Evolutionary conservation across 37 sponge, comb jelly and placozoan species (phyloP).

Genomic region (Tethya wilhelma): DNA sequence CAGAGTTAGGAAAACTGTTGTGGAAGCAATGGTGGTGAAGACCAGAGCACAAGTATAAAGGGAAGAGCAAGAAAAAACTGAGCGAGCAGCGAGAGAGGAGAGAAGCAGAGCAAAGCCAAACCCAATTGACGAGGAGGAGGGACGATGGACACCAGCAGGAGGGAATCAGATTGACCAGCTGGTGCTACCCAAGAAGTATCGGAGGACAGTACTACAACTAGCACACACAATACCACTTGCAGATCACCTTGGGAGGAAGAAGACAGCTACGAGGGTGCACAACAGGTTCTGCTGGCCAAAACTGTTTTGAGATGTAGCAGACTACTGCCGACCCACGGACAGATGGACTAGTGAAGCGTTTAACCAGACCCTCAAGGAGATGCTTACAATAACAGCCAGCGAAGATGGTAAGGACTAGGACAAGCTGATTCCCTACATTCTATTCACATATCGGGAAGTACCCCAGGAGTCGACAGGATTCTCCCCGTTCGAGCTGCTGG

Average conservation of each 20-base stretch:
- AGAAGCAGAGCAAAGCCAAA: neutral
- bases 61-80: neutral
- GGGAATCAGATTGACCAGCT: constrained; percentile 37
- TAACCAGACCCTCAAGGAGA: constrained; percentile 45
- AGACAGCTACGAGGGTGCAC: constrained; percentile 53
- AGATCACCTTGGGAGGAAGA: constrained; percentile 62
- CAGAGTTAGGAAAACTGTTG: neutral
- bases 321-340: constrained; percentile 56
- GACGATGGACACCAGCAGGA: constrained; percentile 16
- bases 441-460: constrained; percentile 65
- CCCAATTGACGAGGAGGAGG: neutral
- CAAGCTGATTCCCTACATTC: constrained; percentile 33
- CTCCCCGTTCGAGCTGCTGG: constrained; percentile 53
- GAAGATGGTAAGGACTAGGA: constrained; percentile 57
- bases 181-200: constrained; percentile 42
- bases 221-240: too few species aligned
- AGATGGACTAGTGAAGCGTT: constrained; percentile 42
- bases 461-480: constrained; percentile 40
- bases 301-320: constrained; percentile 37
- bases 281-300: too few species aligned
- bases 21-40: neutral
- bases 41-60: neutral
- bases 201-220: constrained; percentile 35
- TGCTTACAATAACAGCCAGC: constrained; percentile 30
- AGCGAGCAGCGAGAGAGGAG: neutral